Conservation (phyloP, 2,113 vertebrate species). For the Hippotragus niger region DNA sequence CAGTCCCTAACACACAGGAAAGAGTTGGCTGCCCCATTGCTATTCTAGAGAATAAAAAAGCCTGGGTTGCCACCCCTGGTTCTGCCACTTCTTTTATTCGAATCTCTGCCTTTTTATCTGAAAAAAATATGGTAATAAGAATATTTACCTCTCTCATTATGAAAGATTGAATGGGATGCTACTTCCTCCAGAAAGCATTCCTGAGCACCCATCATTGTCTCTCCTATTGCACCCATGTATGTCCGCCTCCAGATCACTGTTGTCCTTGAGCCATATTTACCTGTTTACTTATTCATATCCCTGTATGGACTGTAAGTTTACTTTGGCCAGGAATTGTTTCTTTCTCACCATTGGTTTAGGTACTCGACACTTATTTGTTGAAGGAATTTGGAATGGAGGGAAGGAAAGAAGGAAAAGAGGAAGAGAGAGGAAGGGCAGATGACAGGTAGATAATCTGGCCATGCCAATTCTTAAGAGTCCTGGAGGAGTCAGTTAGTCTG, state of each 20-base stretch:
- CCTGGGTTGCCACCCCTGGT: too few relatives aligned
- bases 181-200: not conserved
- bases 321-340: not conserved
- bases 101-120: not conserved
- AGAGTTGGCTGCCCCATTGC: not conserved
- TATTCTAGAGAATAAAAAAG: not conserved
- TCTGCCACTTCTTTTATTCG: not conserved
- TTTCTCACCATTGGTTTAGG: not conserved
- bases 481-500: not conserved
- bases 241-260: not conserved
- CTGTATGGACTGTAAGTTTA: not conserved
- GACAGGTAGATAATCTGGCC: not conserved
- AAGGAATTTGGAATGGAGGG: not conserved
- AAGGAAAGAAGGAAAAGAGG: not conserved
- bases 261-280: not conserved
- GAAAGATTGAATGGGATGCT: not conserved
- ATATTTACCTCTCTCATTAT: not conserved
- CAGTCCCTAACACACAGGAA: not conserved
- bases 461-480: not conserved
- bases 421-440: not conserved
- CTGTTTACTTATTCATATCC: not conserved
- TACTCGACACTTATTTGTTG: not conserved
- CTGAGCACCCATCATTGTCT: not conserved
- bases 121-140: not conserved
- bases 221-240: too few relatives aligned